Percentiles rank a stretch among this genome's conserved stretches.
Evolutionary conservation across 2,888 invertebrate genomes (phyloP).

Genomic region (Sinopyrophorus schimmeli): DNA sequence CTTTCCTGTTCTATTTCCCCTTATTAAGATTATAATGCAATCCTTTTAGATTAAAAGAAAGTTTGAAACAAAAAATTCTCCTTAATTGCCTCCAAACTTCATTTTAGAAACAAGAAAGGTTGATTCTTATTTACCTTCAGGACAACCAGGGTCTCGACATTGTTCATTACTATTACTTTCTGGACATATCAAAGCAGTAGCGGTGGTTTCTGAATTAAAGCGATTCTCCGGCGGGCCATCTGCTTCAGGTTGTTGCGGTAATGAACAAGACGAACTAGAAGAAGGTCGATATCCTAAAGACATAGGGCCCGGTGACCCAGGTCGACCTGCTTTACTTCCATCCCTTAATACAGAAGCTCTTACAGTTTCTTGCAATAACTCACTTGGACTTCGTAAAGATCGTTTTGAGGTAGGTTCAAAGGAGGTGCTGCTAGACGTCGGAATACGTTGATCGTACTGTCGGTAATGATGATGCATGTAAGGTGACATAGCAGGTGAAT

Average conservation of each 20-base stretch:
- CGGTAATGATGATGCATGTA: conserved; percentile 55
- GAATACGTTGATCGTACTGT: conserved; percentile 54
- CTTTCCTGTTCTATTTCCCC: too few relatives aligned
- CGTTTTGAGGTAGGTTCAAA: conserved; percentile 60
- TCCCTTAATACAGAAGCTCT: conserved; percentile 71
- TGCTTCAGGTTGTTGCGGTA: conserved; percentile 60
- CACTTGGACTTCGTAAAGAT: conserved; percentile 60
- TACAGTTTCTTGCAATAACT: conserved; percentile 64
- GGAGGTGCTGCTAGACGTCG: conserved; percentile 49
- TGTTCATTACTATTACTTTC: conserved; percentile 49
- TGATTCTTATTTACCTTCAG: conserved; percentile 55
- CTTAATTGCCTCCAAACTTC: too few relatives aligned
- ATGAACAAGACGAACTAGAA: conserved; percentile 55
- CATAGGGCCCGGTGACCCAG: conserved; percentile 56
- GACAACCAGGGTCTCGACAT: conserved; percentile 55
- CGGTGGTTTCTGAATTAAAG: conserved; percentile 58
- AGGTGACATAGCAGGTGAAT: conserved; percentile 58
- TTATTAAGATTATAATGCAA: too few relatives aligned
- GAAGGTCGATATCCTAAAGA: conserved; percentile 54
- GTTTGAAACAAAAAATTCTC: too few relatives aligned
- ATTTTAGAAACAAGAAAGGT: too few relatives aligned
- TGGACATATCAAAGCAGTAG: conserved; percentile 58
- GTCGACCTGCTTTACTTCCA: conserved; percentile 60
- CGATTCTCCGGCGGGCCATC: conserved; percentile 60
- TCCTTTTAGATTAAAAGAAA: too few relatives aligned